Evolutionary conservation across 2,113 vertebrate species (phyloP).

Genomic region (Phylloscopus trochilus): DNA sequence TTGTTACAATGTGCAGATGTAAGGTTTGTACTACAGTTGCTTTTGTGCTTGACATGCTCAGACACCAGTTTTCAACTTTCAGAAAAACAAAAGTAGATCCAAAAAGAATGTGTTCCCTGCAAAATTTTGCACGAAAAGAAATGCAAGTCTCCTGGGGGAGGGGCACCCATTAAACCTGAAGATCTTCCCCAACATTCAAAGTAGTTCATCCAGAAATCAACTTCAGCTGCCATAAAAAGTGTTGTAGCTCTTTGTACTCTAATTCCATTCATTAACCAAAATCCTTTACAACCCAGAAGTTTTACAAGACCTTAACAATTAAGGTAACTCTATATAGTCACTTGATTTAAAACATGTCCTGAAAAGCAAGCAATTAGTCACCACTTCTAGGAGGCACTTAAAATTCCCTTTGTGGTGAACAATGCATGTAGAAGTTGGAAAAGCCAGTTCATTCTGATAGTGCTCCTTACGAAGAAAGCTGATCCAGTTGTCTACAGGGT

Average conservation of each 20-base stretch:
- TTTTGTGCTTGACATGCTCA: neutral
- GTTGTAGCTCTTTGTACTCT: constrained; percentile 2
- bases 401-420: constrained; percentile 1
- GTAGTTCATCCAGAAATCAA: constrained; percentile 21
- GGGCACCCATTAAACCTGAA: neutral
- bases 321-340: constrained; percentile 36
- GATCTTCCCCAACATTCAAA: neutral
- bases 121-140: neutral
- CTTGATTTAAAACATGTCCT: constrained; percentile 36
- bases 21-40: neutral
- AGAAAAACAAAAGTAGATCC: neutral
- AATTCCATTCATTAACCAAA: constrained; percentile 28
- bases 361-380: constrained; percentile 51
- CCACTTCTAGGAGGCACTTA: neutral
- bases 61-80: neutral
- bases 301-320: constrained; percentile 41
- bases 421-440: neutral
- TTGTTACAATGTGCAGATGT: neutral
- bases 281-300: neutral
- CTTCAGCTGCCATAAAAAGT: constrained; percentile 17
- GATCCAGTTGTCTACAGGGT: neutral
- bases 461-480: neutral
- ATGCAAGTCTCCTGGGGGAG: neutral
- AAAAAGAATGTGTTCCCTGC: neutral
- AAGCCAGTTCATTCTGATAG: neutral